These are phyloP conservation scores for Cladorhizidae sp. DNA, from an alignment of 37 sponge, comb jelly and placozoan genomes.

Conservation along the genomic window DNA sequence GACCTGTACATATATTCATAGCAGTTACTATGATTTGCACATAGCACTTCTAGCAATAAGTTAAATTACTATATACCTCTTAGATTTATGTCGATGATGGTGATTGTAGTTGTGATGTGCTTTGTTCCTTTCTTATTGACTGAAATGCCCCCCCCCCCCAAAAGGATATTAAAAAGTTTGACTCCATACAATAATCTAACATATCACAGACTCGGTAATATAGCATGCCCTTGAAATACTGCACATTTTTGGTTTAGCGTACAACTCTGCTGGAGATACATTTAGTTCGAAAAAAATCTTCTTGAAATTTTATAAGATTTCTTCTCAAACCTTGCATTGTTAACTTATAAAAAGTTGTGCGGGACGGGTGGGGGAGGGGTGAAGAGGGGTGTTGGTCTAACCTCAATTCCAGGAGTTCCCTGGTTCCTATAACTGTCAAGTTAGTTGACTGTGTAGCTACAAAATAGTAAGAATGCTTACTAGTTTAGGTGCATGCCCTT, in stretches of 20 bases:
- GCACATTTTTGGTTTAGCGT: no score
- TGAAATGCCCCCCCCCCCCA: no score
- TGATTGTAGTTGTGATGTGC: constrained; percentile 43
- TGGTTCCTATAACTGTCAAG: neutral
- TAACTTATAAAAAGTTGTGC: no score
- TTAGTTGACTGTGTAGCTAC: no score
- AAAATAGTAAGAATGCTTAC: neutral
- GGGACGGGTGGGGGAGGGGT: no score
- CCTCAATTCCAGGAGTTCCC: neutral
- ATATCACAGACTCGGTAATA: no score
- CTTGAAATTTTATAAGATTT: no score
- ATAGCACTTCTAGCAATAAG: neutral
- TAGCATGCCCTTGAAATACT: no score
- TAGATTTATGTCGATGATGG: constrained; percentile 53
- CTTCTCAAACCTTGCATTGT: no score
- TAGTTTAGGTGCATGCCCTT: neutral
- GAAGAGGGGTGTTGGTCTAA: neutral
- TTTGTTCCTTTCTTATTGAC: constrained; percentile 67
- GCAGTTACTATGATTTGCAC: neutral
- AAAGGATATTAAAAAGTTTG: neutral
- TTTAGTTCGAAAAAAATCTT: no score
- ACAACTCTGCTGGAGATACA: no score
- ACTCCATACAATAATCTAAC: no score
- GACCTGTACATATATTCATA: constrained; percentile 35
- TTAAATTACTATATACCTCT: constrained; percentile 43